Evolutionary conservation across 2,888 invertebrate genomes (phyloP), one percentile per base, ranked within the genome.

Genomic region (Acrobasis repandana): DNA sequence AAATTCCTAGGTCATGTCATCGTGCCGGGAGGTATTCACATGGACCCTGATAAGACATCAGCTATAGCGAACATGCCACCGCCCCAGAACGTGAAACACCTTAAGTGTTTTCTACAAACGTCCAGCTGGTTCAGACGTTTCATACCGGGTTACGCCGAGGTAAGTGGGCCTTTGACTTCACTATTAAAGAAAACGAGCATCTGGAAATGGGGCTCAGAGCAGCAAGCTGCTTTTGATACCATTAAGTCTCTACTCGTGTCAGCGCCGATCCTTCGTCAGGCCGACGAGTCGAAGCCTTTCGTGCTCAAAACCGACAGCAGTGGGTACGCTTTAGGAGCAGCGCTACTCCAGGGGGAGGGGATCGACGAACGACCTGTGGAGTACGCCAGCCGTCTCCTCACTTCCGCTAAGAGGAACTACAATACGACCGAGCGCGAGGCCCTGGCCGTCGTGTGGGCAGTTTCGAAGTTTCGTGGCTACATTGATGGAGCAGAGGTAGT

Each of bases 381-480:
- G 16, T 33, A 87, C 63, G 54, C 54, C 1, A 54, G 54, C 18
- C 54, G 54, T 18, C 38, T 54, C 2, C 36, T 54, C 2, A 36
- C 54, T 10, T 1, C 9, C 2, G 54, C 54, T 9, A 38, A 54
- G 10, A 56, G 61, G 5, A 80, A 77, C n/a, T 85, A 86, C 58
- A 69, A 74, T 0, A 76, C 79, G 0, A 80, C 77, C 0, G 82
- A 87, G 57, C 71, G 76, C 20, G 86, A 87, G 51, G 63, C 63
- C 11, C 20, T 61, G 1, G 64, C 62, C 4, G 54, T 62, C 1
- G 63, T 67, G 0, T 70, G 65, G 66, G 66, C 67, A 0, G 36
- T 67, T 0, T n/a, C 36, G 1, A 67, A 64, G 11, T 67, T 69
- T 43, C 11, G 70, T 20, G 68, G 83, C 71, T 61, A 67, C 82